These are phyloP conservation scores for Glossophaga mutica DNA, from an alignment of 2,797 vertebrate genomes.

Conservation along the genomic window DNA sequence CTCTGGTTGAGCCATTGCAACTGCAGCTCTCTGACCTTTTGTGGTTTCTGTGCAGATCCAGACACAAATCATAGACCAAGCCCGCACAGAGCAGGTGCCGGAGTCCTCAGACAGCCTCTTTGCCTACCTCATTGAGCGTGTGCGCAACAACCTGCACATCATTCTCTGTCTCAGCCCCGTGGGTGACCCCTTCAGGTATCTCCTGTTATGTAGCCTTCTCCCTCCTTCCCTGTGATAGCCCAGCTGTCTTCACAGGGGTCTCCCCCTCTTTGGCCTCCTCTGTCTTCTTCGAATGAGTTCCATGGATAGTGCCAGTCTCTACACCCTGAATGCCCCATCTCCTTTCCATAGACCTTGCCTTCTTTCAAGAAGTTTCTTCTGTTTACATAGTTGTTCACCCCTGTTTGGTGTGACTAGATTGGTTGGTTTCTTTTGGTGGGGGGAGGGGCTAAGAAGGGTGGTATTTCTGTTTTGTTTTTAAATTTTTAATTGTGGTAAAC, in stretches of 20 bases:
- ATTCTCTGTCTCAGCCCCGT: constrained; percentile 93
- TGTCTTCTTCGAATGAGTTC: not conserved
- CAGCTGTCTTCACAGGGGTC: too few relatives aligned
- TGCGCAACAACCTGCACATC: constrained; percentile 91
- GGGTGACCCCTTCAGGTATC: constrained; percentile 91
- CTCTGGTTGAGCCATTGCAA: not conserved
- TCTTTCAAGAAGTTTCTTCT: not conserved
- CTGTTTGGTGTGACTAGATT: not conserved
- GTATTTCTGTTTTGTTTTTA: not conserved
- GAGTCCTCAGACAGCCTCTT: constrained; percentile 89
- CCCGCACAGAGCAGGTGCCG: constrained; percentile 83
- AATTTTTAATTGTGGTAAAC: not conserved
- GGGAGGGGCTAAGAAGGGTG: not conserved
- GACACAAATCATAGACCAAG: constrained; percentile 83
- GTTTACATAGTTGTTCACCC: not conserved
- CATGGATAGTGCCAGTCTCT: not conserved
- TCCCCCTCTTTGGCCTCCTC: not conserved
- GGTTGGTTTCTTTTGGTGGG: not conserved
- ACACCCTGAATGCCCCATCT: accelerated
- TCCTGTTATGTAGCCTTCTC: too few relatives aligned
- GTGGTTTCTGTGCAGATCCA: constrained; percentile 81
- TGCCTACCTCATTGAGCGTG: constrained; percentile 89
- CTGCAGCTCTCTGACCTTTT: not conserved
- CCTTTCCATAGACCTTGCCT: not conserved
- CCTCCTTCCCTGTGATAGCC: not conserved